Conservation (phyloP, 2,113 vertebrate species). For the Pseudorasbora parva region DNA sequence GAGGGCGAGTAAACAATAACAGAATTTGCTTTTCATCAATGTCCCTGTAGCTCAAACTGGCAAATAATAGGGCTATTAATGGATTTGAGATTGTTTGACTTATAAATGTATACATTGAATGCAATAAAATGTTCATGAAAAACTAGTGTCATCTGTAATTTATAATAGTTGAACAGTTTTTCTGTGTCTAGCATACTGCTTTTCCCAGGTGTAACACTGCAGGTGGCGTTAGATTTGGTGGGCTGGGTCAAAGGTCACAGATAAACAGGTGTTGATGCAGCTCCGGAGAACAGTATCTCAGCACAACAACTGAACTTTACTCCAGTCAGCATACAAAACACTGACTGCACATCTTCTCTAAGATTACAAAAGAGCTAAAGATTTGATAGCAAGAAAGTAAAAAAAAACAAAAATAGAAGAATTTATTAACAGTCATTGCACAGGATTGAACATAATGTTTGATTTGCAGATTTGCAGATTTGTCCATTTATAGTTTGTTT, state of each 20-base stretch:
- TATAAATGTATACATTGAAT: background rate
- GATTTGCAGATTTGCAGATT: background rate
- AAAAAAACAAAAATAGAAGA: background rate
- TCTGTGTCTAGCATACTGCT: background rate
- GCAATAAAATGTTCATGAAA: background rate
- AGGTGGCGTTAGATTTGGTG: background rate
- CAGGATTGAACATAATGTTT: background rate
- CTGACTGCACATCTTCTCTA: background rate
- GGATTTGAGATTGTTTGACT: background rate
- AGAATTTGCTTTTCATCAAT: background rate
- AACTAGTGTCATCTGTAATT: background rate
- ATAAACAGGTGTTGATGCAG: constrained; percentile 32
- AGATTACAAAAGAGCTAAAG: background rate
- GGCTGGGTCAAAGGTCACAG: constrained; percentile 8
- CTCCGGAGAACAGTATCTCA: constrained; percentile 8
- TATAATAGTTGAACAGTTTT: background rate
- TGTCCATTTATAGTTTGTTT: background rate
- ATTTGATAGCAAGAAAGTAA: background rate
- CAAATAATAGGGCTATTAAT: background rate
- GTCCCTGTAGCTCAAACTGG: background rate
- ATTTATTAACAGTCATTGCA: background rate
- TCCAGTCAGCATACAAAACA: background rate
- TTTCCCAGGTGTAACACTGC: too few species aligned
- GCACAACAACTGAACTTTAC: constrained; percentile 39
- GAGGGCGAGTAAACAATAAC: background rate